phyloP scores from a whole-genome alignment of 2,113 vertebrate genomes.

The Lepisosteus osseus region DNA sequence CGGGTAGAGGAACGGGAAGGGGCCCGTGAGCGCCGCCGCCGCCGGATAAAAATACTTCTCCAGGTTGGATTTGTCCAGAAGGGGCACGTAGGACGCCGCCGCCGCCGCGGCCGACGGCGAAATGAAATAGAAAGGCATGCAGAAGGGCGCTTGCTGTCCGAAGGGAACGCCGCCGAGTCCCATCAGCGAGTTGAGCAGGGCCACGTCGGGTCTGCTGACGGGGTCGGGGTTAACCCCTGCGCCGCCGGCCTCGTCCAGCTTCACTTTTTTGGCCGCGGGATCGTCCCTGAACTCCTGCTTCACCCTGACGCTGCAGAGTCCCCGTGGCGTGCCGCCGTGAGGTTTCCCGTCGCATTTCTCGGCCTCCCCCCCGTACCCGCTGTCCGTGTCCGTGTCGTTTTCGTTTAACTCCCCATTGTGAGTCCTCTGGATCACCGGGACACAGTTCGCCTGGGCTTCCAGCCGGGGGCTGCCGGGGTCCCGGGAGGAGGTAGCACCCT shows the following conservation, averaged over 20 bases:
- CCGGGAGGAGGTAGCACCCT: conserved; percentile 44
- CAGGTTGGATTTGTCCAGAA: conserved; percentile 80
- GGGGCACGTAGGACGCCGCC: conserved; percentile 82
- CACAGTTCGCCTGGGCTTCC: conserved; percentile 82
- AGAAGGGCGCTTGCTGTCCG: conserved; percentile 81
- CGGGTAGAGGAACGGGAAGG: conserved; percentile 81
- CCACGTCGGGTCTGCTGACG: conserved; percentile 60
- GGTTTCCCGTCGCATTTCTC: conserved; percentile 66
- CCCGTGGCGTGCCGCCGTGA: conserved; percentile 43
- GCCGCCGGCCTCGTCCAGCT: conserved; percentile 61
- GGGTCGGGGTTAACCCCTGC: conserved; percentile 43
- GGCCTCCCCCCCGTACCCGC: conserved; percentile 87
- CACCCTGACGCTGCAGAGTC: conserved; percentile 59
- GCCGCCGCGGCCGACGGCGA: conserved; percentile 76
- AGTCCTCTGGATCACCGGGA: conserved; percentile 93
- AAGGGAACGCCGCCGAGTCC: conserved; percentile 68
- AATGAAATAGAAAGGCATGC: conserved; percentile 89
- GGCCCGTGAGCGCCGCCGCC: conserved; percentile 59
- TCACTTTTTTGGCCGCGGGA: conserved; percentile 68
- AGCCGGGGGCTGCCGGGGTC: conserved; percentile 61
- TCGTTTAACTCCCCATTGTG: conserved; percentile 80
- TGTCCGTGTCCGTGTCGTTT: conserved; percentile 94
- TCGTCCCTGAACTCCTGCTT: conserved; percentile 85
- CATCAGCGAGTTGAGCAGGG: conserved; percentile 81
- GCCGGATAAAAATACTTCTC: conserved; percentile 83